Conservation (phyloP, 1,140 invertebrate species). For the Argopecten irradians region DNA sequence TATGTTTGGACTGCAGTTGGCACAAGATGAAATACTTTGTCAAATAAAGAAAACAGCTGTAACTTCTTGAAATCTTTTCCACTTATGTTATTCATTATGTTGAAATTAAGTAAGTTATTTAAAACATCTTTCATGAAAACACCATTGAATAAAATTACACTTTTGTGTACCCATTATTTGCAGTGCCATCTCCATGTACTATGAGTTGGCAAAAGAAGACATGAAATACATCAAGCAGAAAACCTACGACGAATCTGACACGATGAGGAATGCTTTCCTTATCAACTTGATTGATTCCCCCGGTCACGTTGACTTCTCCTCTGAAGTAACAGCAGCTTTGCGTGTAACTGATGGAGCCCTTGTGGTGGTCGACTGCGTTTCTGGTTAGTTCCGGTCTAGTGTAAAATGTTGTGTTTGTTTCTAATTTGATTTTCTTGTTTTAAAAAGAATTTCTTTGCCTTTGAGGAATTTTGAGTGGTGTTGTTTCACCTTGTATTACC, state of each 20-base stretch:
- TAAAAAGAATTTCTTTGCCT: background rate
- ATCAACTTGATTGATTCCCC: slow-evolving; percentile 99
- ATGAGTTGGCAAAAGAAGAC: slow-evolving; percentile 95
- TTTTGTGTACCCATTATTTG: slow-evolving; percentile 43
- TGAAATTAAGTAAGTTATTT: too few species aligned
- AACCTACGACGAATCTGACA: slow-evolving; percentile 81
- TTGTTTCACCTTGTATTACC: background rate
- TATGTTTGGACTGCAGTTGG: too few species aligned
- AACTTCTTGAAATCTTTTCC: too few species aligned
- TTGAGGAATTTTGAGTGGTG: background rate
- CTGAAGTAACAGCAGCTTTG: slow-evolving; percentile 98
- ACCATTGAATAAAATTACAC: too few species aligned
- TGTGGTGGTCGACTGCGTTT: slow-evolving; percentile 99
- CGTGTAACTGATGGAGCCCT: slow-evolving; percentile 99
- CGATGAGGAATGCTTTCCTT: slow-evolving; percentile 92
- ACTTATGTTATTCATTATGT: too few species aligned
- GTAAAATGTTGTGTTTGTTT: background rate
- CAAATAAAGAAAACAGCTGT: too few species aligned
- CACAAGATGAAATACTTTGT: too few species aligned
- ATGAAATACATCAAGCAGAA: slow-evolving; percentile 93
- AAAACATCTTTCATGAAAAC: too few species aligned
- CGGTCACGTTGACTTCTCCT: slow-evolving; percentile 99
- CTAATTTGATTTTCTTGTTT: background rate
- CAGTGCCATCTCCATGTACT: slow-evolving; percentile 99
- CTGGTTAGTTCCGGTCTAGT: slow-evolving; percentile 82